Evolutionary conservation across 2,797 vertebrate species (phyloP).

Genomic region (Tinamus major): DNA sequence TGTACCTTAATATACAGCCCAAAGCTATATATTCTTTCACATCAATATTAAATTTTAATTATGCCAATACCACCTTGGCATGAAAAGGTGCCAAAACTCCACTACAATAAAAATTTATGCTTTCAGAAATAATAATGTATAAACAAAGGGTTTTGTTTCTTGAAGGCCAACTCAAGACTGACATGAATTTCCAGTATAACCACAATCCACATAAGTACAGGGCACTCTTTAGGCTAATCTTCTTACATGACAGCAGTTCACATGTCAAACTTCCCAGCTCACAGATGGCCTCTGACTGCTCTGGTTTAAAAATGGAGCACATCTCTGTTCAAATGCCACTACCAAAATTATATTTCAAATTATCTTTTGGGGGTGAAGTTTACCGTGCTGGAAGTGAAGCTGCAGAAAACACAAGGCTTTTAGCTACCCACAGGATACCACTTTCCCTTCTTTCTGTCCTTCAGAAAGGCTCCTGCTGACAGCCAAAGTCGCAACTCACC

Average conservation of each 20-base stretch:
- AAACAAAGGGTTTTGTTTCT: not conserved
- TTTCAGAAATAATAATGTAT: not conserved
- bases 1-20: not conserved
- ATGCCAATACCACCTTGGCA: not conserved
- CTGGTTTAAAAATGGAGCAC: not conserved
- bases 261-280: not conserved
- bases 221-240: not conserved
- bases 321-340: not conserved
- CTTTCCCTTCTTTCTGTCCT: not conserved
- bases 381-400: not conserved
- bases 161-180: not conserved
- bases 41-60: not conserved
- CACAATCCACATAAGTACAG: not conserved
- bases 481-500: not conserved
- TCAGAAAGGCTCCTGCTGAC: not conserved
- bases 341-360: not conserved
- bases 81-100: not conserved
- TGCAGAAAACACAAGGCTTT: not conserved
- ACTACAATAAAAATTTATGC: not conserved
- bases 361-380: not conserved
- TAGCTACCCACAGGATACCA: not conserved
- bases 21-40: not conserved
- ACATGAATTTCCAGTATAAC: not conserved
- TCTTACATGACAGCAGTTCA: fast-evolving
- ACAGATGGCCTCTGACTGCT: not conserved